Conservation (phyloP, 1,140 invertebrate species). For the Caenorhabditis latens region DNA sequence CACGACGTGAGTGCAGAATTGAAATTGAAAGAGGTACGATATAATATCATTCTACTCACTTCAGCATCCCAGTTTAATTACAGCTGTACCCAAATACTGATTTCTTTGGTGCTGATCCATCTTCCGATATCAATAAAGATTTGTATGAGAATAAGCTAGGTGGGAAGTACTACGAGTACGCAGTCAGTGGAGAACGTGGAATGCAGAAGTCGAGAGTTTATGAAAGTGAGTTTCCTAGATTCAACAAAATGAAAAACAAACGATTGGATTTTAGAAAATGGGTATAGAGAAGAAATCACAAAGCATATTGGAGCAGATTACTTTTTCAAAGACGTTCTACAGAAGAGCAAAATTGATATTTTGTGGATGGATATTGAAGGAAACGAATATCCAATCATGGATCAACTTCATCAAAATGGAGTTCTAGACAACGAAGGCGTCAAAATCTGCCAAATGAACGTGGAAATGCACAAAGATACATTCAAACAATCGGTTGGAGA, state of each 20-base stretch:
- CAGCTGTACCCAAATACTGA: conserved; percentile 5
- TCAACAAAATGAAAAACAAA: neutral
- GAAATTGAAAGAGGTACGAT: conserved; percentile 3
- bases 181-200: neutral
- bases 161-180: conserved; percentile 3
- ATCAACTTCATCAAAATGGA: neutral
- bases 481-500: neutral
- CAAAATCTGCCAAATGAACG: neutral
- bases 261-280: neutral
- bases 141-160: neutral
- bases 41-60: too few relatives aligned
- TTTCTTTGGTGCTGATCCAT: neutral
- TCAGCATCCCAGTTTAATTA: neutral
- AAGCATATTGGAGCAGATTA: neutral
- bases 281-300: neutral
- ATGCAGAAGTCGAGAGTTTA: neutral
- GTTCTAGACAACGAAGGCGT: neutral
- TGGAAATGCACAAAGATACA: neutral
- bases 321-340: conserved; percentile 16
- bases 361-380: neutral
- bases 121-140: neutral
- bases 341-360: neutral
- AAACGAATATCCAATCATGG: conserved; percentile 7
- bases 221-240: neutral
- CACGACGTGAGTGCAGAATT: neutral